Base-by-base conservation (phyloP, 2,797 vertebrate genomes). In the Protonibea diacanthus region DNA sequence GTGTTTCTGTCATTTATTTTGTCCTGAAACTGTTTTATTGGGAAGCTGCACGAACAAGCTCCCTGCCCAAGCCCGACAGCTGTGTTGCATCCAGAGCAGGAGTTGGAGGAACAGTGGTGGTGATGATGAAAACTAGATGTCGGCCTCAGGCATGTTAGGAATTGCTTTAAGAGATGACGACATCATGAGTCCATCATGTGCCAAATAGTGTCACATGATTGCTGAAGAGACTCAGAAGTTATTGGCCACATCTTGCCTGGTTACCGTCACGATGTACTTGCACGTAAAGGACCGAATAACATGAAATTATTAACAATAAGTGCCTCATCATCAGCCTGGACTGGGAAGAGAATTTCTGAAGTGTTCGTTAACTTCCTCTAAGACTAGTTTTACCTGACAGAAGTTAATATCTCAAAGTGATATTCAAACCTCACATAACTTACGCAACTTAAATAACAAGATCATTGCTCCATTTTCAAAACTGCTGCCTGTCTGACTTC, bases 1-100 rank as follows among this genome's bases (percentile, higher is more conserved):
- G 12, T 20, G 3, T 14, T 18, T 23, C 42, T 25, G 21, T 69
- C 29, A 47, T 76, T 76, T 66, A 25, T 63, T 81, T 10, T 23
- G 1, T 59, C n/a, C 60, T 55, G 55, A 61, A 44, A 44, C 57
- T 27, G 13, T 74, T 79, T 74, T 71, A 55, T 75, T 76, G 58
- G 55, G 45, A 49, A 66, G n/a, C 25, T 25, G 49, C 27, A 70
- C 10, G 48, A 61, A 52, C 58, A 13, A 29, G 49, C 45, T 56
- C 18, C 14, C 14, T 42, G 12, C 67, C 40, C 33, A 42, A 27
- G 67, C 11, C 53, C 25, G 20, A 72, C 76, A 76, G 71, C 76
- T 76, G 77, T 48, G 25, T 29, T 52, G 49, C 62, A 18, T 83
- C 60, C 71, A 57, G 27, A 58, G 38, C 18, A 7, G 23, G 38